Percentiles rank a stretch among this genome's conserved stretches.
Conservation (phyloP, 2,113 vertebrate genomes). For the Macquaria australasica region DNA sequence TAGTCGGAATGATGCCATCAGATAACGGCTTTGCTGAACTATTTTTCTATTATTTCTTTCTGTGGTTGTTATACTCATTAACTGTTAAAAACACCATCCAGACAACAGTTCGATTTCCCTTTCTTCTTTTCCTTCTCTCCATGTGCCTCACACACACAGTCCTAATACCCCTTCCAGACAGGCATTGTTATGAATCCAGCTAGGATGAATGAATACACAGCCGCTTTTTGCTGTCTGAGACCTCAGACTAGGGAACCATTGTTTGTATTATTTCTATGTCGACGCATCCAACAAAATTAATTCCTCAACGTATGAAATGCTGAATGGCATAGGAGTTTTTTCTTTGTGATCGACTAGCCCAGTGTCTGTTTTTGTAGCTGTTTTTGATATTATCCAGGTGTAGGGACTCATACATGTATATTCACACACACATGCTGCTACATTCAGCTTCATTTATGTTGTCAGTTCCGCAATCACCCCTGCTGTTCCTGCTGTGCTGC, state of each 20-base stretch:
- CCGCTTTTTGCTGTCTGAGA: slow-evolving; percentile 19
- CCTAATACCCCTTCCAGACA: slow-evolving; percentile 49
- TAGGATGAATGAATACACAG: slow-evolving; percentile 31
- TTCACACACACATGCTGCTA: too few species aligned
- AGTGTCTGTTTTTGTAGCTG: not conserved
- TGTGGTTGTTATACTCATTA: too few species aligned
- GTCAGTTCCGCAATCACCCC: slow-evolving; percentile 2
- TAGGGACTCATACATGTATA: not conserved
- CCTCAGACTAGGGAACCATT: slow-evolving; percentile 35
- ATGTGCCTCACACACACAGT: slow-evolving; percentile 2
- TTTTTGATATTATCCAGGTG: not conserved
- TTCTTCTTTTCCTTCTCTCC: slow-evolving; percentile 9
- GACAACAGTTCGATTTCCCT: not conserved
- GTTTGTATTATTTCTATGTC: slow-evolving; percentile 30
- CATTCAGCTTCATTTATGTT: not conserved
- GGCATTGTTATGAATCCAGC: slow-evolving; percentile 34
- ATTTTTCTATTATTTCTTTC: too few species aligned
- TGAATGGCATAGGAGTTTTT: slow-evolving; percentile 2
- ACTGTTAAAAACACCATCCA: too few species aligned
- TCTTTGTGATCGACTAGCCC: not conserved
- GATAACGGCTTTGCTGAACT: too few species aligned
- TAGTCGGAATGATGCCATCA: too few species aligned
- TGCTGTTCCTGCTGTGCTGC: slow-evolving; percentile 19
- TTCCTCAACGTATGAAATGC: not conserved
- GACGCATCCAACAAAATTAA: slow-evolving; percentile 1